phyloP scores from a whole-genome alignment of 2,797 vertebrate species.

The Schizopygopsis malacanthus region DNA sequence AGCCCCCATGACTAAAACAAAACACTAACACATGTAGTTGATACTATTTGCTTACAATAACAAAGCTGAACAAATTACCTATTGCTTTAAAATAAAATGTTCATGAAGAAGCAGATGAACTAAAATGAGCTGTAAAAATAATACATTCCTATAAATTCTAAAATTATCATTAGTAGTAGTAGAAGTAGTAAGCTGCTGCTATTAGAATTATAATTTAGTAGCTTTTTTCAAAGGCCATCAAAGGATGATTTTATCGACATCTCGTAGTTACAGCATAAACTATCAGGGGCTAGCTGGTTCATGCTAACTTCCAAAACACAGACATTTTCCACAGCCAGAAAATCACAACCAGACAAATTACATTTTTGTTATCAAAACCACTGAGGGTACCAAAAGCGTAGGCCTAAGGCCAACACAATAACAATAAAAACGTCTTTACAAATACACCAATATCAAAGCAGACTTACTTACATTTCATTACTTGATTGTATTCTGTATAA shows the following conservation, averaged over 20 bases:
- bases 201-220: no score
- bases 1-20: neutral
- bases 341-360: neutral
- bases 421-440: constrained; percentile 1
- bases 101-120: no score
- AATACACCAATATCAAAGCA: constrained; percentile 1
- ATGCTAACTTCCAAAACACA: neutral
- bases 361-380: neutral
- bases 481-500: no score
- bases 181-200: no score
- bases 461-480: no score
- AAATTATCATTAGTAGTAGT: no score
- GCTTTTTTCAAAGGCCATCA: no score
- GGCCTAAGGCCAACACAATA: neutral
- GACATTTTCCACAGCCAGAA: neutral
- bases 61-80: no score
- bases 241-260: neutral
- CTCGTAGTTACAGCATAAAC: neutral
- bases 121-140: no score
- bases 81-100: no score
- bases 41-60: neutral
- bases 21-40: neutral
- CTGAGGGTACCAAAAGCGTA: neutral
- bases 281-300: neutral
- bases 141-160: no score